phyloP scores from a whole-genome alignment of 2,888 invertebrate species.

The Orthonevra nobilis region DNA sequence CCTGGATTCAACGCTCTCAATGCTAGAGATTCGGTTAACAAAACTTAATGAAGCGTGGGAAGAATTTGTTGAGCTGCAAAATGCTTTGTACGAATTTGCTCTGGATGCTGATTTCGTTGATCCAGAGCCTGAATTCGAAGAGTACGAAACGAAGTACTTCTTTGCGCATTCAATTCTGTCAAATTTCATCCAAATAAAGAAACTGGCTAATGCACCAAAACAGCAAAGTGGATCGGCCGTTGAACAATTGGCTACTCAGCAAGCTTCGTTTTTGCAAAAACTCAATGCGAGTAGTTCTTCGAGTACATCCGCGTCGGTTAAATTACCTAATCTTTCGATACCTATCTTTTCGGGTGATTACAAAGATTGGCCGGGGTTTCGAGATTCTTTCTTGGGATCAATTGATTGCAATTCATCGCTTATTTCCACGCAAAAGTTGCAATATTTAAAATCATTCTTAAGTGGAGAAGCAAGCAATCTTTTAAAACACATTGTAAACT shows the following conservation, averaged over 20 bases:
- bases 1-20: neutral
- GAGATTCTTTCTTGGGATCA: slow-evolving; percentile 53
- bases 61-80: neutral
- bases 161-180: neutral
- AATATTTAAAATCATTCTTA: slow-evolving; percentile 56
- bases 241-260: slow-evolving; percentile 1
- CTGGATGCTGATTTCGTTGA: neutral
- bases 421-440: slow-evolving; percentile 54
- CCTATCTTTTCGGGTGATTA: slow-evolving; percentile 46
- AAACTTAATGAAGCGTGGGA: neutral
- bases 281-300: neutral
- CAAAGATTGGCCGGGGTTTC: slow-evolving; percentile 61
- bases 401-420: slow-evolving; percentile 39
- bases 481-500: slow-evolving; percentile 43
- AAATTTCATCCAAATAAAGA: neutral
- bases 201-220: neutral
- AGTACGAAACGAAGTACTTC: neutral
- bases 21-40: slow-evolving; percentile 2
- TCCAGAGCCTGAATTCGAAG: slow-evolving; percentile 11
- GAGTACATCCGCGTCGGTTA: neutral
- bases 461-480: slow-evolving; percentile 39
- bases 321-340: slow-evolving; percentile 45
- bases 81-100: neutral
- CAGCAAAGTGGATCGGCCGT: neutral
- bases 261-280: neutral